Percentiles rank a stretch among this genome's conserved stretches.
These are phyloP conservation scores for Trogon melanurus DNA, from an alignment of 2,113 vertebrate genomes.

Conservation along the genomic window DNA sequence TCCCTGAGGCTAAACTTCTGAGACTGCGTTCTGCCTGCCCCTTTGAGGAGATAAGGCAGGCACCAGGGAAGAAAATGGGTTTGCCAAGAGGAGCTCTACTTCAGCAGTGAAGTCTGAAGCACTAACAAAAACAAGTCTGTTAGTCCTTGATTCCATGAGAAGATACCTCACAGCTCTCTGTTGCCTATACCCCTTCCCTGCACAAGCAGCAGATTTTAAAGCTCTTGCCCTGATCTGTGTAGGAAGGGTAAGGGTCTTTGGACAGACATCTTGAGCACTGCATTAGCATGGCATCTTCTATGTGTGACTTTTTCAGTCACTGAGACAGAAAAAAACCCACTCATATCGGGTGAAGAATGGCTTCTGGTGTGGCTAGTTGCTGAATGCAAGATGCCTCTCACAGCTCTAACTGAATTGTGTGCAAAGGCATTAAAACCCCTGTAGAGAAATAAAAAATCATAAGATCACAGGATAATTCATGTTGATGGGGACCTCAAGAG, in stretches of 20 bases:
- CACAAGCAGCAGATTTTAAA: background rate
- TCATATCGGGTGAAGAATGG: background rate
- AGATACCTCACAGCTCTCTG: background rate
- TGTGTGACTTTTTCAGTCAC: background rate
- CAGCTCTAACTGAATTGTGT: background rate
- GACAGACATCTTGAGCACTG: background rate
- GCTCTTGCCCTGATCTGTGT: background rate
- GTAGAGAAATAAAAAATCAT: background rate
- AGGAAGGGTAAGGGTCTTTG: background rate
- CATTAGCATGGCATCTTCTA: background rate
- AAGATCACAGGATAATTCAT: background rate
- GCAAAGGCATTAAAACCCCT: background rate
- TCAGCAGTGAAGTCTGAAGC: background rate
- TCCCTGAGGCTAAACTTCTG: background rate
- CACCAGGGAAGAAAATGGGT: background rate
- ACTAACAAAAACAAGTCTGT: background rate
- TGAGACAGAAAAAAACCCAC: background rate
- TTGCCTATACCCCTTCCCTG: background rate
- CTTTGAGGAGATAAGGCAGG: background rate
- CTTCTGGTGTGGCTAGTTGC: background rate
- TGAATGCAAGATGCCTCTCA: background rate
- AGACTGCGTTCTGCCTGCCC: background rate
- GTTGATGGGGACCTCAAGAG: background rate
- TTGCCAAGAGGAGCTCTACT: background rate
- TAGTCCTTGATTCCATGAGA: background rate